These are phyloP conservation scores for Diglossa brunneiventris DNA, from an alignment of 2,113 vertebrate species.

Conservation along the genomic window DNA sequence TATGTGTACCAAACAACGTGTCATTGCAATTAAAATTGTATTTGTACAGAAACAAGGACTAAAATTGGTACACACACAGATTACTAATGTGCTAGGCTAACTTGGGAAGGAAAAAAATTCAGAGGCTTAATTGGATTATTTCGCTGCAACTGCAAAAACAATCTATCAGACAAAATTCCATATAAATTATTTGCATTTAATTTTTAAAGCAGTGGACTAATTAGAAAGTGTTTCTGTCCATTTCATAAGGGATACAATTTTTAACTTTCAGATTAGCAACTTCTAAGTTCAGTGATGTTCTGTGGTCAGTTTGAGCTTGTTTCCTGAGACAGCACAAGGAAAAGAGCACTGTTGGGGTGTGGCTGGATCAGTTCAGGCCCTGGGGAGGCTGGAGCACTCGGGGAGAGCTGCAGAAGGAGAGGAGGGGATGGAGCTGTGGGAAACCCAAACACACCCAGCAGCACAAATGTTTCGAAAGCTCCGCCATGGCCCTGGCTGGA, in stretches of 20 bases:
- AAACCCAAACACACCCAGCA: not conserved
- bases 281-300: not conserved
- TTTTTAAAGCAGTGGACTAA: not conserved
- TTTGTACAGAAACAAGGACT: not conserved
- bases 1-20: not conserved
- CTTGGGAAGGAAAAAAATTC: not conserved
- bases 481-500: not conserved
- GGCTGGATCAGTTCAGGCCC: not conserved
- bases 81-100: not conserved
- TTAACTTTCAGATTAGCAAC: not conserved
- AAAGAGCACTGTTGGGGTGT: accelerated
- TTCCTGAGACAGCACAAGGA: not conserved
- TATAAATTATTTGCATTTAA: not conserved
- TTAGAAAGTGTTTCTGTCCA: not conserved
- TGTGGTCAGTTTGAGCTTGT: not conserved
- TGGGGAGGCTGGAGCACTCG: accelerated
- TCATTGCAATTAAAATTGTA: not conserved
- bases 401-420: not conserved
- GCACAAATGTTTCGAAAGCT: not conserved
- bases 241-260: not conserved
- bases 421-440: too few relatives aligned
- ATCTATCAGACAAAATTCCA: not conserved
- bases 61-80: not conserved
- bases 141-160: not conserved
- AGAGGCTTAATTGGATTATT: not conserved